Evolutionary conservation across 1,140 invertebrate species (phyloP), one percentile per base, ranked within the genome.

Genomic region (Ptiloglossa arizonensis): DNA sequence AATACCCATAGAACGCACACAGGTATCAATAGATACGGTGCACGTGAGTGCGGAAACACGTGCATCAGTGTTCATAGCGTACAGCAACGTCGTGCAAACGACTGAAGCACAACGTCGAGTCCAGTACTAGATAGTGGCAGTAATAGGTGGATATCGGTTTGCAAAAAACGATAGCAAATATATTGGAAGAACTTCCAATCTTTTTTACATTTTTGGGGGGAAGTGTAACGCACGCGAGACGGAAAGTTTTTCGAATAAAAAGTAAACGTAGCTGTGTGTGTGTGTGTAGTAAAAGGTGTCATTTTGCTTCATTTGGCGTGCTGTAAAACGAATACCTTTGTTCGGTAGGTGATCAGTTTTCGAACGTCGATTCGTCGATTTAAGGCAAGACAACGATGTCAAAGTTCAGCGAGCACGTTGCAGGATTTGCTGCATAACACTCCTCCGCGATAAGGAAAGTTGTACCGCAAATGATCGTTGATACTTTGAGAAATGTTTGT

Each of bases 11-110:
- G 15, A 8, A 69, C 9, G 19, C 46, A 38, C 27, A 59, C 52
- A 75, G 64, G 64, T 75, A 68, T 56, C 52, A 48, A 48, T 57
- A 46, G n/a, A 11, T 19, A 11, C 8, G 19, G 46, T 35, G 17
- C 75, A 77, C 75, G 75, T 77, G 75, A 77, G 46, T 46, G 9
- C 46, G 19, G 15, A 5, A 70, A 44, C 75, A 77, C 75, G 75
- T 77, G 75, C 27, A 62, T 71, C 38, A 32, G 22, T 5, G 52
- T n/a, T 15, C n/a, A 35, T 63, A 66, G 38, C 63, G 27, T 48
- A 22, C 27, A 32, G 48, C 32, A 19, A n/a, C 38, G 46, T 54
- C n/a, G 32, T n/a, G n/a, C 15, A 17, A 29, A 27, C 57, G 27
- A 11, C 38, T 22, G 17, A 19, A 27, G 38, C 29, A 59, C 29